Evolutionary conservation across 2,797 vertebrate species (phyloP).

Genomic region (Coregonus suidteri): DNA sequence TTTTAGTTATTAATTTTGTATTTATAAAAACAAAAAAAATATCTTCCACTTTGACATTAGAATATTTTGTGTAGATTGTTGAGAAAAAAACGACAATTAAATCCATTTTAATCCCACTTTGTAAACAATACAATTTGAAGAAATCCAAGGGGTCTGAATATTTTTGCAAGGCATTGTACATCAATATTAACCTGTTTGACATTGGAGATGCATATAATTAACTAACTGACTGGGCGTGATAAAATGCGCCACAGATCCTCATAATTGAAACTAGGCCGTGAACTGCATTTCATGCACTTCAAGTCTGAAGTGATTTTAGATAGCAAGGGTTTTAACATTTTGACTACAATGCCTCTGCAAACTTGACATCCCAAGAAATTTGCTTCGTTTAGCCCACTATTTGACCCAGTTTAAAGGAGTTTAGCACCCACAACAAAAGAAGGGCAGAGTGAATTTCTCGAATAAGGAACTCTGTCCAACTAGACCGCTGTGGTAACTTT

Average conservation of each 20-base stretch:
- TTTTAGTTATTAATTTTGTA: too few species aligned
- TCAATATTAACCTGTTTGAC: not conserved
- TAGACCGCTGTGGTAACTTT: constrained; percentile 15
- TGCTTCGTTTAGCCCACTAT: constrained; percentile 51
- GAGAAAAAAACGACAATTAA: too few species aligned
- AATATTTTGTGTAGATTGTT: too few species aligned
- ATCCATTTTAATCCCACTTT: too few species aligned
- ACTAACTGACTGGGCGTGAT: not conserved
- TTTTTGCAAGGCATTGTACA: not conserved
- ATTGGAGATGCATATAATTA: not conserved
- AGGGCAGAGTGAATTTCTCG: constrained; percentile 37
- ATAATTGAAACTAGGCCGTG: constrained; percentile 1
- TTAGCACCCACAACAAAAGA: constrained; percentile 47
- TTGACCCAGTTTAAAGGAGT: constrained; percentile 56
- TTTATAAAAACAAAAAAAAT: too few species aligned
- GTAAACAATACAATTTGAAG: too few species aligned
- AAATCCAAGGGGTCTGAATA: too few species aligned
- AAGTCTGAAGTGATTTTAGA: not conserved
- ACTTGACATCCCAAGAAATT: constrained; percentile 30
- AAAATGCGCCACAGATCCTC: not conserved
- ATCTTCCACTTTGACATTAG: too few species aligned
- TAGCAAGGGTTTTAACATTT: constrained; percentile 17
- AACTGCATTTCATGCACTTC: not conserved
- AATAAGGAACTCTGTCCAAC: constrained; percentile 27
- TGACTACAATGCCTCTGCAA: constrained; percentile 29